Conservation (phyloP, 2,888 invertebrate genomes). For the Dryadula phaetusa region DNA sequence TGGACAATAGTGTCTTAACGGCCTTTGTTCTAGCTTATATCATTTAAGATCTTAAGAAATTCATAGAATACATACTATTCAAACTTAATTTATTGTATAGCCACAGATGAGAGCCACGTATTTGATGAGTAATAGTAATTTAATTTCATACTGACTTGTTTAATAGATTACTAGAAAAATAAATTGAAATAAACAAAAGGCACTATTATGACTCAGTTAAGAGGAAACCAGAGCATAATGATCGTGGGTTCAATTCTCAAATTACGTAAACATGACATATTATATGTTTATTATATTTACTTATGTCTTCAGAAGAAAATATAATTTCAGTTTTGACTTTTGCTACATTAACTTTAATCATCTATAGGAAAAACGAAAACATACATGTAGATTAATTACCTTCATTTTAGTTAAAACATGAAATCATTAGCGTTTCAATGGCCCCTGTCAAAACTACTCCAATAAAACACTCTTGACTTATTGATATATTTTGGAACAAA, state of each 20-base stretch:
- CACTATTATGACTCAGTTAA: no score
- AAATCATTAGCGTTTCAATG: conserved; percentile 3
- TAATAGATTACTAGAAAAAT: no score
- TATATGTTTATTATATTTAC: no score
- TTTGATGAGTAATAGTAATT: no score
- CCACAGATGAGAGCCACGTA: not conserved
- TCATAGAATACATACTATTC: conserved; percentile 6
- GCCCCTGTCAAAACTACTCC: conserved; percentile 24
- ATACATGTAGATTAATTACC: not conserved
- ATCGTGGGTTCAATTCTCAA: no score
- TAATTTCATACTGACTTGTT: no score
- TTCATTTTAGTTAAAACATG: not conserved
- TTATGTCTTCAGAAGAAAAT: no score
- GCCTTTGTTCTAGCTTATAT: conserved; percentile 31
- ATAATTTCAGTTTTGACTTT: no score
- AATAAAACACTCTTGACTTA: conserved; percentile 25
- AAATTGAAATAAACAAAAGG: no score
- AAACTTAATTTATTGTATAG: not conserved
- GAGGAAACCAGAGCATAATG: no score
- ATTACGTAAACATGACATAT: no score
- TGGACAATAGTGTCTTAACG: conserved; percentile 39
- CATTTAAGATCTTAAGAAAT: conserved; percentile 19
- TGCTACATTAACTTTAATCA: not conserved
- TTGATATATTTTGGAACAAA: conserved; percentile 26
- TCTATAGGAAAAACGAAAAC: not conserved